These are phyloP conservation scores for human DNA, from an alignment of 2,113 vertebrate genomes.

Conservation along the genomic window DNA sequence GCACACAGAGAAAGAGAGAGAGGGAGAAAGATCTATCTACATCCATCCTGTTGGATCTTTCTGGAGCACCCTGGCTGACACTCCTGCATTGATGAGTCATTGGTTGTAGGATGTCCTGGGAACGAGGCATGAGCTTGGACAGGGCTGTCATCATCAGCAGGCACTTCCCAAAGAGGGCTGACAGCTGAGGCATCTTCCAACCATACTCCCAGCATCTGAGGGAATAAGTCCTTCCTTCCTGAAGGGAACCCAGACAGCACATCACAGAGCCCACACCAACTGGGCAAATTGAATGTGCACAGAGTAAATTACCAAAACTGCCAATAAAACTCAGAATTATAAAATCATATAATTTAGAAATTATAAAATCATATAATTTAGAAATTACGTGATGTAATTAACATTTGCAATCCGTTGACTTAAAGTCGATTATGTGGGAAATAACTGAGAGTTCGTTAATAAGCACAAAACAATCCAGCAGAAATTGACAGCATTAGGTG, in stretches of 20 bases:
- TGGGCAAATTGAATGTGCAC: neutral
- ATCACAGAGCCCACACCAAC: neutral
- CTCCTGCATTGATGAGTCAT: fast-evolving
- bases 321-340: neutral
- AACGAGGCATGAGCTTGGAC: neutral
- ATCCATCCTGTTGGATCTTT: neutral
- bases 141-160: neutral
- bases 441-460: neutral
- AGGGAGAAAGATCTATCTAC: no score
- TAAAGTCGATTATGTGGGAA: neutral
- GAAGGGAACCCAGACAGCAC: neutral
- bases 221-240: neutral
- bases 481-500: neutral
- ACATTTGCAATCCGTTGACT: neutral
- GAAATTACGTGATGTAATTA: neutral
- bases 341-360: neutral
- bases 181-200: neutral
- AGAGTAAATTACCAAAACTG: neutral
- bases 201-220: neutral
- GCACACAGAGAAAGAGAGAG: neutral
- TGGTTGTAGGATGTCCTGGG: neutral
- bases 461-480: neutral
- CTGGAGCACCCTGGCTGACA: neutral
- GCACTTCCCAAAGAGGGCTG: neutral
- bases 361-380: neutral